Base-by-base conservation (phyloP, 2,888 invertebrate genomes). In the Drosophila meridionalis region DNA sequence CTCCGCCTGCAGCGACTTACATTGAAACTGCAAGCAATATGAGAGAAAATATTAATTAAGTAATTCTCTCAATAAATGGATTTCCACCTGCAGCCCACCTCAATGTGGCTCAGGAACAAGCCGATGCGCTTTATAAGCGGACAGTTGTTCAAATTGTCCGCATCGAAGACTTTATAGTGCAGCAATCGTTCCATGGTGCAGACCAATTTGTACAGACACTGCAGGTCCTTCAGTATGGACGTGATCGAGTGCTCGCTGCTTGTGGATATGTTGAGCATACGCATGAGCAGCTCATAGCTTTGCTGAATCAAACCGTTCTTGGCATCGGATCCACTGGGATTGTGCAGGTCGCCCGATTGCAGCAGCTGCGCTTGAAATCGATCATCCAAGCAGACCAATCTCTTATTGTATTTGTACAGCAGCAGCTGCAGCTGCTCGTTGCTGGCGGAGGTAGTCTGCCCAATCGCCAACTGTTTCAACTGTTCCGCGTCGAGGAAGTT, bases 71-170 rank as follows among this genome's bases (percentile, higher is more conserved):
- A 43, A 28, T 42, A 12, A 56, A 36, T 12, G 6, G n/a, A n/a
- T 32, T 50, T n/a, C 9, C 12, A 5, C 11, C 4, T 1, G 2
- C 2, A 2, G 32, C 32, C n/a, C 50, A 91, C 92, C 87, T 92
- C 92, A 8, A 92, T 78, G 65, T 91, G 91, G 48, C 91, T 92
- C 0, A 92, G 80, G 65, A 92, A 92, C 11, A 92, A 78, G 6
- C 91, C 92, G 42, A 93, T 89, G 47, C 93, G 87, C 47, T 92
- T 92, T 2, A 92, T 86, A 0, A 93, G 76, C 12, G 92, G 92
- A 64, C 93, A 92, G 3, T 80, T 80, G 6, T 20, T n/a, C 34
- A 80, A 81, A 28, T 78, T 87, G 0, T 65, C 62, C 2, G 62
- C 74, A 61, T 88, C 74, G 9, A 92, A 92, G 20, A 91, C 91